A percentile compares a stretch with the other conserved stretches of the same genome.
phyloP scores from a whole-genome alignment of 2,888 invertebrate species.

The Julus scanicus region DNA sequence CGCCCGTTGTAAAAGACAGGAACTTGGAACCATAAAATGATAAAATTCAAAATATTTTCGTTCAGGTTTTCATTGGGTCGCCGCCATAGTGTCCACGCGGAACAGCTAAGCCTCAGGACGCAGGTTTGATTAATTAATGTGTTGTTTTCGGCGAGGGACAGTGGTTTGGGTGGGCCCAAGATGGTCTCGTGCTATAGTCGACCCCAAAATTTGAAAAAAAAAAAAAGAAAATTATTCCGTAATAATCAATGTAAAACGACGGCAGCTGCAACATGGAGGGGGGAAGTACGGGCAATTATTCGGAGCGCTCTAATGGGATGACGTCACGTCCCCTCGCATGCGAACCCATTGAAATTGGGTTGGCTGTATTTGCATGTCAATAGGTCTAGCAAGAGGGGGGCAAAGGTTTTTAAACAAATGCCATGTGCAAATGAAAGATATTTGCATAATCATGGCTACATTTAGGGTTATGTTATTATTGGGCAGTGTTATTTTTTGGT shows the following conservation, averaged over 20 bases:
- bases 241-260: conserved; percentile 42
- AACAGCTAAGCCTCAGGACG: background rate
- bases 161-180: conserved; percentile 18
- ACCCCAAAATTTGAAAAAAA: background rate
- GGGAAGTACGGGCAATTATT: conserved; percentile 19
- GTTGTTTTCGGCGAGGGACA: conserved; percentile 20
- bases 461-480: conserved; percentile 21
- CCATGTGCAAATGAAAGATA: background rate
- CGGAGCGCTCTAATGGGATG: conserved; percentile 9
- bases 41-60: background rate
- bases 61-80: conserved; percentile 10
- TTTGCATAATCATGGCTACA: conserved; percentile 23
- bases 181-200: background rate
- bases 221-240: background rate
- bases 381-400: background rate
- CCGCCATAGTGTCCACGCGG: conserved; percentile 26
- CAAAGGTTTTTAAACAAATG: conserved; percentile 35
- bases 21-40: conserved; percentile 1
- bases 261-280: background rate
- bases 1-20: background rate
- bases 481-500: conserved; percentile 5
- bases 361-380: conserved; percentile 9
- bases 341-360: conserved; percentile 34
- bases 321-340: background rate
- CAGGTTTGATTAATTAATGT: conserved; percentile 1